These are phyloP conservation scores for Clivina fossor DNA, from an alignment of 2,888 invertebrate species.

Conservation along the genomic window DNA sequence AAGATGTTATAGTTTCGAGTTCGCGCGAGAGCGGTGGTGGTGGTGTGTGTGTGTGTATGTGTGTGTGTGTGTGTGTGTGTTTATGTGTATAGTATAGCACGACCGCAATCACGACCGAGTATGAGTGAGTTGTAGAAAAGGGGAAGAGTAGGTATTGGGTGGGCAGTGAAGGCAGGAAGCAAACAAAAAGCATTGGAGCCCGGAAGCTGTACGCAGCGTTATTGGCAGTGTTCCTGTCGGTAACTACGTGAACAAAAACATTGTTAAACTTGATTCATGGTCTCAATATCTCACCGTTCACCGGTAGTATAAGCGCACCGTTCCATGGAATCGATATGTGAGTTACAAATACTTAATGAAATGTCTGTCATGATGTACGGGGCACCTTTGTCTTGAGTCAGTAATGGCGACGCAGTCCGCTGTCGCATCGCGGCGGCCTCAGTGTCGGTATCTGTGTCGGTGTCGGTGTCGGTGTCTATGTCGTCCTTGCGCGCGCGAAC, in stretches of 20 bases:
- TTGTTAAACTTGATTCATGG: slow-evolving; percentile 32
- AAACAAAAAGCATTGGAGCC: slow-evolving; percentile 16
- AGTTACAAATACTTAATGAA: slow-evolving; percentile 33
- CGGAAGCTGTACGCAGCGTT: slow-evolving; percentile 19
- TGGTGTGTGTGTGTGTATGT: too few species aligned
- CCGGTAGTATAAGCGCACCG: slow-evolving; percentile 28
- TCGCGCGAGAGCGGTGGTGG: too few species aligned
- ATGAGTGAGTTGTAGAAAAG: too few species aligned
- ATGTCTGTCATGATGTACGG: slow-evolving; percentile 31
- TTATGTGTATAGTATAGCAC: too few species aligned
- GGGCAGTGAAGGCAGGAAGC: background rate
- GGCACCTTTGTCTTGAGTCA: slow-evolving; percentile 27
- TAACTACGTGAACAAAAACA: slow-evolving; percentile 32
- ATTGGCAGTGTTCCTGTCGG: slow-evolving; percentile 32
- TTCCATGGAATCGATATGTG: slow-evolving; percentile 31
- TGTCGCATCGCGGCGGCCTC: slow-evolving; percentile 6
- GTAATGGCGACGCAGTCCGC: slow-evolving; percentile 11
- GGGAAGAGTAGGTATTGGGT: background rate
- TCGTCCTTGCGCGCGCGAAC: slow-evolving; percentile 6
- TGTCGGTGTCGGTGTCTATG: slow-evolving; percentile 6
- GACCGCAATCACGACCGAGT: too few species aligned
- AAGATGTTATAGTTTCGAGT: too few species aligned
- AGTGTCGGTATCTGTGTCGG: background rate
- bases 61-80: too few species aligned
- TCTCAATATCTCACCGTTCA: slow-evolving; percentile 32